Conservation (phyloP, 2,797 vertebrate genomes). For the Micrastur ruficollis region DNA sequence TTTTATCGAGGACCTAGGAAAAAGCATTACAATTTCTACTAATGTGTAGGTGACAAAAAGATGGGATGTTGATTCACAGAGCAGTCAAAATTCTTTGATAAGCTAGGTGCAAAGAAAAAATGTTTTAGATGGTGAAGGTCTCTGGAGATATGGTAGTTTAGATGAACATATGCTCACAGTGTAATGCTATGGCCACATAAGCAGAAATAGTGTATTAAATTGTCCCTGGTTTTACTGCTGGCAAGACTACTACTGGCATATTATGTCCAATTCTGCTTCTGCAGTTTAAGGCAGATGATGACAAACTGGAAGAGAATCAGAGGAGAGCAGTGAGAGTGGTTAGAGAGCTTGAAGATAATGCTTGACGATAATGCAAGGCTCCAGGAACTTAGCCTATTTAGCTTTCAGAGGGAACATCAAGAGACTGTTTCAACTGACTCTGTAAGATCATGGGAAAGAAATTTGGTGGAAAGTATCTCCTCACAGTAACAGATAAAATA, state of each 20-base stretch:
- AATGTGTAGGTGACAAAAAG: neutral
- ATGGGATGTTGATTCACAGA: neutral
- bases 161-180: neutral
- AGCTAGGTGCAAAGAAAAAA: neutral
- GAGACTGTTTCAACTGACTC: neutral
- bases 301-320: constrained; percentile 52
- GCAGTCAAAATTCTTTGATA: neutral
- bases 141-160: neutral
- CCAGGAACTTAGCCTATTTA: constrained; percentile 23
- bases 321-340: neutral
- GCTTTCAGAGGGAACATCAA: constrained; percentile 19
- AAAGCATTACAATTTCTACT: neutral
- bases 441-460: neutral
- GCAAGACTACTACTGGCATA: neutral
- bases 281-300: constrained; percentile 22
- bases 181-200: neutral
- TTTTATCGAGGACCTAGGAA: neutral
- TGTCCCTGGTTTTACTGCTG: constrained; percentile 15
- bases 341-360: constrained; percentile 9
- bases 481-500: neutral
- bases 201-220: neutral
- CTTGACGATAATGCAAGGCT: constrained; percentile 9
- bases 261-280: neutral
- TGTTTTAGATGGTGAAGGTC: neutral
- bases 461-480: neutral